Base-by-base conservation (phyloP, 2,888 invertebrate species). In the Pecten maximus region DNA sequence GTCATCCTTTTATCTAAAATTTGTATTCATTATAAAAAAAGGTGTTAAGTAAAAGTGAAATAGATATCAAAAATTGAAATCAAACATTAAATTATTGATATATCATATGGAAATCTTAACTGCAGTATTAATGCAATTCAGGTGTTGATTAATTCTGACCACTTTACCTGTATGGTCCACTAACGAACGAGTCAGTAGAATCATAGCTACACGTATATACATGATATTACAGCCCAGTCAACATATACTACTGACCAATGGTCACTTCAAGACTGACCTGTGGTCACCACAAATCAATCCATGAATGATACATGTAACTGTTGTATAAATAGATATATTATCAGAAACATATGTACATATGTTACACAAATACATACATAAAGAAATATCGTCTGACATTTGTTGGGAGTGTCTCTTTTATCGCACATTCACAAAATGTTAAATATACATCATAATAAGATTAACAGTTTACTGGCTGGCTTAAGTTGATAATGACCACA, bases 301-400 rank as follows among this genome's bases (percentile, higher is more conserved):
- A 28, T 28, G 35, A 35, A 3, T 35, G 35, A 6, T 35, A 3
- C 10, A 74, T 35, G 8, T 74, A 28, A 74, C 74, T 35, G 35
- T 12, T 8, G 3, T 74, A 74, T 74, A 74, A 74, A 74, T 48
- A 48, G 48, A 48, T 74, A 74, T 74, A 74, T 74, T 74, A 74
- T 35, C 74, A 74, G 74, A 74, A 74, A 74, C 74, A 10, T 74
- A 74, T 74, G 35, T 74, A 74, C 35, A 74, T 74, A 35, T 74
- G 28, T 74, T 35, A 74, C 35, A 35, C 35, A 35, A 10, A 74
- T 12, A 28, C 10, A 23, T 74, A 74, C 35, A 74, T 74, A 8
- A 28, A 74, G 74, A 6, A 74, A 74, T 74, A 74, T 74, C 8
- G 19, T 16, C 35, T 35, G 10, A 35, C 28, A 74, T 6, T 74